Conservation (phyloP, 2,888 invertebrate genomes). For the Chydorus sphaericus region DNA sequence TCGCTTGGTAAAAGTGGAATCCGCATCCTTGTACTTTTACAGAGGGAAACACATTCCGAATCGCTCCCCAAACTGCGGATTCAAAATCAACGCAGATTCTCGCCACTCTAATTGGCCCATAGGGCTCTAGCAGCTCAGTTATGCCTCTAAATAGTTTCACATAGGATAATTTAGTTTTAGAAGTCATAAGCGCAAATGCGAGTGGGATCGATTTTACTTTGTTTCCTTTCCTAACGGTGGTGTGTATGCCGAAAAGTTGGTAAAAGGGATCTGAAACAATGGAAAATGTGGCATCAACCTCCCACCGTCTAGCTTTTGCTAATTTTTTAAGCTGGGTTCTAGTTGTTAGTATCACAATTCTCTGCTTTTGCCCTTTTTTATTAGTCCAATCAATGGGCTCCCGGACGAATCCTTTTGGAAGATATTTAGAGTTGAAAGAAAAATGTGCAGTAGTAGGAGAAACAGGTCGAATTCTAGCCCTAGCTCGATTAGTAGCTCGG, state of each 20-base stretch:
- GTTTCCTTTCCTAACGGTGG: neutral
- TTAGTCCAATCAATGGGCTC: neutral
- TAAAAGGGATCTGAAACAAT: slow-evolving; percentile 2
- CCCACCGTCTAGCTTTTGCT: neutral
- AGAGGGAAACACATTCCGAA: neutral
- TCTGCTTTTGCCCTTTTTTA: neutral
- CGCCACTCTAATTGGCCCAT: neutral
- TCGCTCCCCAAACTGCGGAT: neutral
- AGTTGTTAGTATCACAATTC: neutral
- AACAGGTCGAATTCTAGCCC: neutral
- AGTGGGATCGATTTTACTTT: neutral
- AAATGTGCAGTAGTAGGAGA: neutral
- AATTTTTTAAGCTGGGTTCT: neutral
- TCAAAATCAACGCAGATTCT: neutral
- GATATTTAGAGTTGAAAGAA: neutral
- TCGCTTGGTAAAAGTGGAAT: neutral
- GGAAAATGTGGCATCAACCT: slow-evolving; percentile 1
- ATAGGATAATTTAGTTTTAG: neutral
- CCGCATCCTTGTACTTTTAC: neutral
- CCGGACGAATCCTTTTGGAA: neutral
- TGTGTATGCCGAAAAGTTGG: neutral
- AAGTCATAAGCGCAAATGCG: neutral
- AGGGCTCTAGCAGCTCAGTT: neutral
- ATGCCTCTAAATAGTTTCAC: neutral
- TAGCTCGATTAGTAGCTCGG: neutral